Base-by-base conservation (phyloP, 2,888 invertebrate genomes). In the Conistra vaccinii region DNA sequence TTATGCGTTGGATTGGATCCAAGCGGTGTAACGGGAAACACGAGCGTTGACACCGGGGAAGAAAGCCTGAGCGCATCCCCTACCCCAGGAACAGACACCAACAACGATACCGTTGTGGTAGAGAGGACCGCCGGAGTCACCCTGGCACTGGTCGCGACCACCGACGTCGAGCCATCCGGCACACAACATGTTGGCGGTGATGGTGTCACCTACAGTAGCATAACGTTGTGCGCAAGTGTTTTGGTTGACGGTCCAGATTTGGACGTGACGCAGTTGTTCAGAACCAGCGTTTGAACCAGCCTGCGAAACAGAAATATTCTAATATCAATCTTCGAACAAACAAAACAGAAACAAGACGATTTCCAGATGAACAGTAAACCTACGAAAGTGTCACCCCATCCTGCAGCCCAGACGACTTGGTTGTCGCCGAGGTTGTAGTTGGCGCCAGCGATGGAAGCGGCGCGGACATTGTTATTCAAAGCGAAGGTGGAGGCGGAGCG, bases 61-160 rank as follows among this genome's bases (percentile, higher is more conserved):
- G 48, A 1, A 68, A 10, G 87, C 85, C 14, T 62, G 81, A 77
- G 84, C 92, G 51, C 92, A 92, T 9, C 84, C 70, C 1, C 20
- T 1, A 0, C 93, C 92, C 83, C 86, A 93, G 9, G 93, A 93
- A 78, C 87, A 87, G 57, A 93, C 85, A 62, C 93, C 93, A 12
- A 93, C 90, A 9, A 94, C 85, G 4, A 92, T 76, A 5, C 79
- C 76, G 73, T 92, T 92, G 88, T 94, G 93, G 83, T 92, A 87
- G 12, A 94, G 90, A 48, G 95, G 94, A 53, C 94, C 92, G 2
- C 94, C 95, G 42, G 92, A 91, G 84, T 94, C 95, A 3, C 93
- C 93, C 72, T 89, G 90, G 89, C 95, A 95, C 88, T 93, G 93
- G 78, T 92, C 94, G 39, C 94, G 93, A 45, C 94, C 94, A 9